Evolutionary conservation across 2,113 vertebrate species (phyloP).

Genomic region (Fulmarus glacialis): DNA sequence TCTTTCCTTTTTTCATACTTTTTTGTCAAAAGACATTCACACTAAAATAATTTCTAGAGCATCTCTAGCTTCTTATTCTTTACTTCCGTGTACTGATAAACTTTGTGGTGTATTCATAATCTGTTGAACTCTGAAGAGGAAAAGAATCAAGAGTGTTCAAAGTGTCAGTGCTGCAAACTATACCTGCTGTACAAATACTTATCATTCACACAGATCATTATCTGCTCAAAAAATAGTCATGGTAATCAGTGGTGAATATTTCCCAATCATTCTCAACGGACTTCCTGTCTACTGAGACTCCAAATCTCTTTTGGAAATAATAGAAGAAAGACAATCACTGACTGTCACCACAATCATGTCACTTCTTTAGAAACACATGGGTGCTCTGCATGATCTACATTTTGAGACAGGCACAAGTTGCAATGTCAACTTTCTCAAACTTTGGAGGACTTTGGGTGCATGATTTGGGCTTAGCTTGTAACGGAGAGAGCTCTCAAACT

Average conservation of each 20-base stretch:
- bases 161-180: background rate
- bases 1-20: background rate
- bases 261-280: constrained; percentile 3
- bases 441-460: background rate
- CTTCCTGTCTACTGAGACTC: background rate
- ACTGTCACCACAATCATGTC: background rate
- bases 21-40: background rate
- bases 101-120: background rate
- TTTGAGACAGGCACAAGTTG: background rate
- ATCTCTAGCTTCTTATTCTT: background rate
- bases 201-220: background rate
- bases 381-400: background rate
- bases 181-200: background rate
- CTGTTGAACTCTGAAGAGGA: background rate
- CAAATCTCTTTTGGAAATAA: background rate
- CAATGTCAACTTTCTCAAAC: background rate
- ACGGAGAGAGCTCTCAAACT: background rate
- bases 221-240: background rate
- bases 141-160: background rate
- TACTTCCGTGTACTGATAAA: background rate
- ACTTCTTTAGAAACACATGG: background rate
- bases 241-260: constrained; percentile 17
- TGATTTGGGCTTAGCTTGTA: background rate
- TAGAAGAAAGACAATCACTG: background rate
- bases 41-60: background rate